Base-by-base conservation (phyloP, 2,113 vertebrate species). In the Lipotes vexillifer region DNA sequence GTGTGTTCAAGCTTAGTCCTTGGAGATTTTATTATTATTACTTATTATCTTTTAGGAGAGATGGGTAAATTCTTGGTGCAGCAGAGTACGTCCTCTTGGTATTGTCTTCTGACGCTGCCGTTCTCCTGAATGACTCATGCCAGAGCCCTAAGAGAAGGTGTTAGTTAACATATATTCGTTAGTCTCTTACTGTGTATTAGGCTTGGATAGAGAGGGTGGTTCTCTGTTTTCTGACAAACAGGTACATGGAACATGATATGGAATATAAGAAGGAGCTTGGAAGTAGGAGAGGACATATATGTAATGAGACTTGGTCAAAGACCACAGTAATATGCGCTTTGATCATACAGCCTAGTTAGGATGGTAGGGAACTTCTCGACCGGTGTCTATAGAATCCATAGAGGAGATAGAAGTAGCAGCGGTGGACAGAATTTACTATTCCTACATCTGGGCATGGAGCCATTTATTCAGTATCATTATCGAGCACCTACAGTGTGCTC, bases 381-480 rank as follows among this genome's bases (percentile, higher is more conserved):
- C 21, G 41, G 52, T n/a, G 36, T 71, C 59, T 74, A 1, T 31
- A 44, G 55, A 93, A 69, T 55, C 9, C 8, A 2, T 55, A 8
- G 14, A 78, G 55, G n/a, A 77, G 49, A 80, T 17, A 77, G 4
- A 88, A 87, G 8, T 80, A 78, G 44, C 55, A 93, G 59, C 10
- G 10, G 17, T 61, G 23, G 36, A 61, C 11, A 80, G 31, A 91
- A 69, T 91, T 94, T 85, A n/a, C 38, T 80, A 0, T 59, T 38
- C 6, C 63, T 61, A 8, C 46, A 41, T 31, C 13, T 71, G 44
- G 44, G 36, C 31, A 44, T 68, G 31, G 66, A 77, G 33, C 38
- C 13, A n/a, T 69, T 96, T 88, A 88, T 80, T 84, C 20, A 49
- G 1, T 92, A 6, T 97, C n/a, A 90, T 92, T 85, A 57, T 91